Percentiles rank a stretch among this genome's conserved stretches.
Evolutionary conservation across 2,888 invertebrate genomes (phyloP).

Genomic region (Trichopoda pennipes): DNA sequence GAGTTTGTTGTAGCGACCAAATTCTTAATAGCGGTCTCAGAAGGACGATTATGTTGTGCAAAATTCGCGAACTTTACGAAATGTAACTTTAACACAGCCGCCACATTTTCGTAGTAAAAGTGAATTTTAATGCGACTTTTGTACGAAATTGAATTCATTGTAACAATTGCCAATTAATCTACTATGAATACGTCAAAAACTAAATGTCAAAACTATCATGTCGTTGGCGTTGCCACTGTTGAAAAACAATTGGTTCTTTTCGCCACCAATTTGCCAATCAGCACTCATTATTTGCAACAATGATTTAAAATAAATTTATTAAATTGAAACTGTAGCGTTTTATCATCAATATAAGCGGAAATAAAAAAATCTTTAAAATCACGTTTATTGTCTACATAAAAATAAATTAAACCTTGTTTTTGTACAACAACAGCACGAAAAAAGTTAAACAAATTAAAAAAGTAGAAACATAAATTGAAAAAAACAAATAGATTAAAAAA

Average conservation of each 20-base stretch:
- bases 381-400: conserved; percentile 57
- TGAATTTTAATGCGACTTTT: too few relatives aligned
- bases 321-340: conserved; percentile 3
- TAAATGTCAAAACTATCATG: too few relatives aligned
- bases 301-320: conserved; percentile 14
- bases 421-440: conserved; percentile 5
- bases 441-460: conserved; percentile 48
- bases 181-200: too few relatives aligned
- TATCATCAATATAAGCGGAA: conserved; percentile 44
- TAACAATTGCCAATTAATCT: too few relatives aligned
- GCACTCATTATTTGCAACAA: neutral
- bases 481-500: conserved; percentile 26
- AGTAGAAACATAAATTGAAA: neutral
- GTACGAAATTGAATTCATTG: too few relatives aligned
- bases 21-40: too few relatives aligned
- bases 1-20: too few relatives aligned
- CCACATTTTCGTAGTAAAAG: too few relatives aligned
- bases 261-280: neutral
- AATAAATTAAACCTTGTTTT: conserved; percentile 45
- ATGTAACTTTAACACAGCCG: too few relatives aligned
- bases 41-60: too few relatives aligned
- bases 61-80: too few relatives aligned
- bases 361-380: conserved; percentile 58
- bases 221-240: too few relatives aligned
- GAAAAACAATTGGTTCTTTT: neutral